Base-by-base conservation (phyloP, 2,888 invertebrate species). In the Papilio protenor region DNA sequence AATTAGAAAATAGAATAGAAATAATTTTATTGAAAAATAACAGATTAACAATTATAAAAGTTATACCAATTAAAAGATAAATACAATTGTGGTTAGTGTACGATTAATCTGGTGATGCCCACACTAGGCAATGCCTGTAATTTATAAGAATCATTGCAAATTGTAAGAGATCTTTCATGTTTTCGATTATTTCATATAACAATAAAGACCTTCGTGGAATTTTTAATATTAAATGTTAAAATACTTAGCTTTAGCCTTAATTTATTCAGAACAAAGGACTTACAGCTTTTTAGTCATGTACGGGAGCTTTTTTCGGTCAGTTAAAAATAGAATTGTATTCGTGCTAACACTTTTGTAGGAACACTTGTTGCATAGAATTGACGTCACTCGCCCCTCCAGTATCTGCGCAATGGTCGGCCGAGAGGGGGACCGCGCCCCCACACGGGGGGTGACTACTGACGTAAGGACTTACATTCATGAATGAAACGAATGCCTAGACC, bases 351-450 rank as follows among this genome's bases (percentile, higher is more conserved):
- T 86, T 87, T 86, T 87, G 88, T 88, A 80, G 85, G 83, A 88
- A 87, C 92, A 94, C 94, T 94, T 94, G 94, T 94, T 94, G 94
- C 94, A 90, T 88, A 86, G 84, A 86, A 84, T 93, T 94, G 94
- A 94, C 94, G 94, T 94, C 94, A 94, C 85, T 82, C 83, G 83
- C 89, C 90, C 88, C 85, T 83, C 87, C 88, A 85, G 82, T 82
- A 83, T 83, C 85, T 84, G 83, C 79, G 83, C 82, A 83, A 82
- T 83, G 80, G 81, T 80, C 84, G 79, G 81, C 80, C 81, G 81
- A 27, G 45, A 64, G 87, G 88, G 88, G 89, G 82, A 85, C 88
- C 90, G 88, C 88, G 89, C 91, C 87, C 89, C 91, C 87, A 82
- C 82, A 85, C 83, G 85, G 88, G 89, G 84, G 69, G 47, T 61